Conservation (phyloP, 1,140 invertebrate species). For the Atopsyche davidsoni region DNA sequence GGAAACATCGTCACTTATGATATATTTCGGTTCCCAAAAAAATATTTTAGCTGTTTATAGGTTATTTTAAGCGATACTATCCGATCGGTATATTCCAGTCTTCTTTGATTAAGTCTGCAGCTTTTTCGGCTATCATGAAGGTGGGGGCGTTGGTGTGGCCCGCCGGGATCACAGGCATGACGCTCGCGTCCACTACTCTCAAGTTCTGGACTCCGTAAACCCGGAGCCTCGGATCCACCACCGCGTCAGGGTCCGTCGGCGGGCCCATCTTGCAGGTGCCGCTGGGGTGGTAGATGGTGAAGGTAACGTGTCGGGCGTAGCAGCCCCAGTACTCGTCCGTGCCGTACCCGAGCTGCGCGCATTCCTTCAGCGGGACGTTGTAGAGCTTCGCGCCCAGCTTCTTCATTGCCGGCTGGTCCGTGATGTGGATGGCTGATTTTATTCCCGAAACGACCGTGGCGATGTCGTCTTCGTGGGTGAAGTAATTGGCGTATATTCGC, state of each 20-base stretch:
- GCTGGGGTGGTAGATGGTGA: slow-evolving; percentile 69
- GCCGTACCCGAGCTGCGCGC: slow-evolving; percentile 54
- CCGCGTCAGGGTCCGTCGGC: slow-evolving; percentile 55
- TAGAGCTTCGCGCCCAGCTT: slow-evolving; percentile 54
- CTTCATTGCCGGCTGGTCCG: slow-evolving; percentile 53
- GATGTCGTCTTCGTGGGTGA: slow-evolving; percentile 58
- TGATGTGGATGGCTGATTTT: slow-evolving; percentile 51
- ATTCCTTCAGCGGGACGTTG: slow-evolving; percentile 56
- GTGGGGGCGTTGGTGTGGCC: slow-evolving; percentile 56
- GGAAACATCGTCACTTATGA: too few relatives aligned
- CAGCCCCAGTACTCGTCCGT: slow-evolving; percentile 70
- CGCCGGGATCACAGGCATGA: slow-evolving; percentile 58
- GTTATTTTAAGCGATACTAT: too few relatives aligned
- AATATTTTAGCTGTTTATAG: too few relatives aligned
- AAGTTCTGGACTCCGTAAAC: slow-evolving; percentile 63
- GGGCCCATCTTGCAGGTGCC: slow-evolving; percentile 85
- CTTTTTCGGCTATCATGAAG: slow-evolving; percentile 57
- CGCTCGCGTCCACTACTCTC: slow-evolving; percentile 68
- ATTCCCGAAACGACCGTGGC: slow-evolving; percentile 58
- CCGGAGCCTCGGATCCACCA: slow-evolving; percentile 62
- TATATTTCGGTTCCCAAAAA: too few relatives aligned
- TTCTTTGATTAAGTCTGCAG: slow-evolving; percentile 54
- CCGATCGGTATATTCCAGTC: too few relatives aligned
- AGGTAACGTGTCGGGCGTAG: slow-evolving; percentile 57
- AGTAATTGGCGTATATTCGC: slow-evolving; percentile 74